Percentiles rank a stretch among this genome's conserved stretches.
These are phyloP conservation scores for Gobio occitaniae DNA, from an alignment of 2,797 vertebrate genomes.

Conservation along the genomic window DNA sequence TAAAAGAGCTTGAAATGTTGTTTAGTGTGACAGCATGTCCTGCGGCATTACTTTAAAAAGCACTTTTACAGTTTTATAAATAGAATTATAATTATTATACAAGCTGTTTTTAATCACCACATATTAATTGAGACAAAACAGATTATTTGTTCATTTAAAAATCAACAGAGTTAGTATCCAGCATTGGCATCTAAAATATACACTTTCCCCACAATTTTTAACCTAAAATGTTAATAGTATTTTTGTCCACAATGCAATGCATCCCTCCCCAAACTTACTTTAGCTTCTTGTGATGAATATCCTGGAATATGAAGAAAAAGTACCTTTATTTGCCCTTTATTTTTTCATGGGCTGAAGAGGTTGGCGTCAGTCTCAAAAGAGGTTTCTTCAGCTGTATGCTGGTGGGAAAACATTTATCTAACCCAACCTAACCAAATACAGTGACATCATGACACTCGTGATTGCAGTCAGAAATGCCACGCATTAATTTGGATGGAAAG, in stretches of 20 bases:
- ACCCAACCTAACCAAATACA: neutral
- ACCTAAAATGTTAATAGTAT: neutral
- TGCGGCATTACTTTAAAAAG: neutral
- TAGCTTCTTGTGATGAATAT: neutral
- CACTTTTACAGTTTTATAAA: neutral
- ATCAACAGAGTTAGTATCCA: neutral
- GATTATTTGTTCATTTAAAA: neutral
- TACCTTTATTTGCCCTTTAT: neutral
- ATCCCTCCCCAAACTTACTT: constrained; percentile 10
- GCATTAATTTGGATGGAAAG: neutral
- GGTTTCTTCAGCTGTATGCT: neutral
- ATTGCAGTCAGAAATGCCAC: neutral
- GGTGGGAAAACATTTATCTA: neutral
- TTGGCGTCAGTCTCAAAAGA: neutral
- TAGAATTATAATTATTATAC: neutral
- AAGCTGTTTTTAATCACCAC: neutral
- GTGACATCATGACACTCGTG: constrained; percentile 24
- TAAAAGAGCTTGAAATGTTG: neutral
- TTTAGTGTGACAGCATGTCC: constrained; percentile 1
- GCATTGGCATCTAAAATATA: neutral
- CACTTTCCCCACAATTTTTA: neutral
- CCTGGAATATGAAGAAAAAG: neutral
- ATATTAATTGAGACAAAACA: neutral
- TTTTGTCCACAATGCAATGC: neutral
- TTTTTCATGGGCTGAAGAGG: neutral